Evolutionary conservation across 2,888 invertebrate genomes (phyloP).

Genomic region (Stenolophus ochropezus): DNA sequence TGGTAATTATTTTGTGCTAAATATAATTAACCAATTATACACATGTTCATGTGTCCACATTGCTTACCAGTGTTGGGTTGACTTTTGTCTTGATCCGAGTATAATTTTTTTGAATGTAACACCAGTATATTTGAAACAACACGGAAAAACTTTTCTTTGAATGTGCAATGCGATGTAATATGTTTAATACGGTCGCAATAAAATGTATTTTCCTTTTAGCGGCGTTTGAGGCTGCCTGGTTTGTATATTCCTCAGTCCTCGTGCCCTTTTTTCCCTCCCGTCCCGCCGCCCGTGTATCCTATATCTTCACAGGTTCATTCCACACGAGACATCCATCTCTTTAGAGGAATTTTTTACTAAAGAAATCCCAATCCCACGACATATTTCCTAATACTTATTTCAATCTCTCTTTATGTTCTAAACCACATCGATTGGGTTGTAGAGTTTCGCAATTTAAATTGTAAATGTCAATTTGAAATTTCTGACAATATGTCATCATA

Average conservation of each 20-base stretch:
- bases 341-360: neutral
- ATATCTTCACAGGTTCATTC: slow-evolving; percentile 50
- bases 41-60: too few species aligned
- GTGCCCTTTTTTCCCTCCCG: neutral
- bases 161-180: too few species aligned
- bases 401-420: slow-evolving; percentile 17
- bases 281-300: slow-evolving; percentile 33
- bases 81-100: too few species aligned
- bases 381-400: slow-evolving; percentile 25
- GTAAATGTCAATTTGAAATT: slow-evolving; percentile 18
- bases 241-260: neutral
- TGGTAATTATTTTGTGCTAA: too few species aligned
- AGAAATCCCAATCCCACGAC: neutral
- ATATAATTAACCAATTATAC: too few species aligned
- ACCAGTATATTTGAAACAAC: too few species aligned
- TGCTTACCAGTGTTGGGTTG: too few species aligned
- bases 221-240: neutral
- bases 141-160: too few species aligned
- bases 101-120: too few species aligned
- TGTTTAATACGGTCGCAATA: neutral
- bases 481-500: slow-evolving; percentile 9
- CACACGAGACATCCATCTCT: neutral
- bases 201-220: neutral
- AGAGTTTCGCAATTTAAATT: neutral
- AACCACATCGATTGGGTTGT: neutral